Conservation (phyloP, 2,888 invertebrate species). For the Platynereis dumerilii region DNA sequence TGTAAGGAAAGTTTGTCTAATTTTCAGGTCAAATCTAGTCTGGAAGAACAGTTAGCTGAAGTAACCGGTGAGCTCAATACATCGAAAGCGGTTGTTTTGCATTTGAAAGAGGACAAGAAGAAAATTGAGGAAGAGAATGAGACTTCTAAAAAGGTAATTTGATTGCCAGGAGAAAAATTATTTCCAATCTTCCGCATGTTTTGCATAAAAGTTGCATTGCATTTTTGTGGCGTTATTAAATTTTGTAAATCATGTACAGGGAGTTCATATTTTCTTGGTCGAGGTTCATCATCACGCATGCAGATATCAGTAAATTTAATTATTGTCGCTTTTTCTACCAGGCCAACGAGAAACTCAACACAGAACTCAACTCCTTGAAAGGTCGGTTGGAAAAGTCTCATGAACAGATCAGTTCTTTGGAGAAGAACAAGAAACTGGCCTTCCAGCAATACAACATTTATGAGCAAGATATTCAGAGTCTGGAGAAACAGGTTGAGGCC, state of each 20-base stretch:
- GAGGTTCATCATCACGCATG: no score
- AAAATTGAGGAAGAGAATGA: slow-evolving; percentile 45
- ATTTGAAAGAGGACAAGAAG: slow-evolving; percentile 23
- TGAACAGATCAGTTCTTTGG: slow-evolving; percentile 50
- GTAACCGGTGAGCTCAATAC: slow-evolving; percentile 39
- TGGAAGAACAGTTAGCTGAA: slow-evolving; percentile 51
- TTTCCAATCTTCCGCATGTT: not conserved
- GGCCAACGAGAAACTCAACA: slow-evolving; percentile 52
- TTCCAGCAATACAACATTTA: slow-evolving; percentile 50
- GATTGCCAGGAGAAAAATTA: no score
- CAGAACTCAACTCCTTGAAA: slow-evolving; percentile 50
- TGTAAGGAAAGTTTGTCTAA: not conserved
- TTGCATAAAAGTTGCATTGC: no score
- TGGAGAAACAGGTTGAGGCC: slow-evolving; percentile 49
- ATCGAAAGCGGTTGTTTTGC: not conserved
- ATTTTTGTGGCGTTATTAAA: no score
- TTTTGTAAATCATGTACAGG: no score
- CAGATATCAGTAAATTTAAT: no score
- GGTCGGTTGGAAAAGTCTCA: slow-evolving; percentile 50
- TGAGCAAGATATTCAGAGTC: slow-evolving; percentile 50
- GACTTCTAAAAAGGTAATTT: slow-evolving; percentile 47
- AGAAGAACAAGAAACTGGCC: slow-evolving; percentile 48
- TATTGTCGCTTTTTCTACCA: no score
- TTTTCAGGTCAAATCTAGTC: slow-evolving; percentile 37
- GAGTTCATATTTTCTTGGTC: no score